phyloP scores from a whole-genome alignment of 2,797 vertebrate species.

The Pseudomugil tenellus region DNA sequence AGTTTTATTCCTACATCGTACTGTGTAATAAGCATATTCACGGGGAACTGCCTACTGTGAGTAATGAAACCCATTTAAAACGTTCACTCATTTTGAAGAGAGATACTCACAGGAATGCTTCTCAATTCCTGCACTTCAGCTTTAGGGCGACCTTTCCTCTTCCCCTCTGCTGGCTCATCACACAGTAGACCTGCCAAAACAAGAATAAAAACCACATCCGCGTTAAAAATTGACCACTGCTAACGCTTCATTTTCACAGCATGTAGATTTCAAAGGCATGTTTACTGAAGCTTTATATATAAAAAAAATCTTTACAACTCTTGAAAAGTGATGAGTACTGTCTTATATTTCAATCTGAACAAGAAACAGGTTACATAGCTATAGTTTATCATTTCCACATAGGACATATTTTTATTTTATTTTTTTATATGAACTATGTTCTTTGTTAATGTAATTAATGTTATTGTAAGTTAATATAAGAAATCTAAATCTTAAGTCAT shows the following conservation, averaged over 20 bases:
- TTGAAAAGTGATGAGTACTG: neutral
- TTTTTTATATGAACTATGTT: too few relatives aligned
- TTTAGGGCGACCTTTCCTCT: slow-evolving; percentile 92
- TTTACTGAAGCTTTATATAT: neutral
- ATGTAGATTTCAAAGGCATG: slow-evolving; percentile 9
- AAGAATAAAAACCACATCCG: slow-evolving; percentile 23
- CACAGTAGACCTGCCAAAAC: slow-evolving; percentile 81
- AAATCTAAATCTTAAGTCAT: too few relatives aligned
- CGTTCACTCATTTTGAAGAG: slow-evolving; percentile 47
- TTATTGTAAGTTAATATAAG: too few relatives aligned
- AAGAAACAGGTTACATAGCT: neutral
- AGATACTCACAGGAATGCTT: slow-evolving; percentile 92
- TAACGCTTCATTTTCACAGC: slow-evolving; percentile 10
- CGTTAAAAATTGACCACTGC: slow-evolving; percentile 1
- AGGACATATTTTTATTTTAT: too few relatives aligned
- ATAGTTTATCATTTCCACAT: neutral
- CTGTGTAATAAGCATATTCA: slow-evolving; percentile 51
- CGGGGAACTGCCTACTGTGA: slow-evolving; percentile 36
- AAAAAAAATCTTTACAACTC: neutral
- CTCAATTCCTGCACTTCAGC: slow-evolving; percentile 90
- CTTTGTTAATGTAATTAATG: too few relatives aligned
- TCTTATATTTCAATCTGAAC: neutral
- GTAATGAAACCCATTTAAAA: slow-evolving; percentile 49
- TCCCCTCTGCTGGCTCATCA: slow-evolving; percentile 88
- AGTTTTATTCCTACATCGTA: slow-evolving; percentile 34